Percentiles rank a stretch among this genome's conserved stretches.
phyloP scores from a whole-genome alignment of 2,888 invertebrate species.

The Apoda limacodes region DNA sequence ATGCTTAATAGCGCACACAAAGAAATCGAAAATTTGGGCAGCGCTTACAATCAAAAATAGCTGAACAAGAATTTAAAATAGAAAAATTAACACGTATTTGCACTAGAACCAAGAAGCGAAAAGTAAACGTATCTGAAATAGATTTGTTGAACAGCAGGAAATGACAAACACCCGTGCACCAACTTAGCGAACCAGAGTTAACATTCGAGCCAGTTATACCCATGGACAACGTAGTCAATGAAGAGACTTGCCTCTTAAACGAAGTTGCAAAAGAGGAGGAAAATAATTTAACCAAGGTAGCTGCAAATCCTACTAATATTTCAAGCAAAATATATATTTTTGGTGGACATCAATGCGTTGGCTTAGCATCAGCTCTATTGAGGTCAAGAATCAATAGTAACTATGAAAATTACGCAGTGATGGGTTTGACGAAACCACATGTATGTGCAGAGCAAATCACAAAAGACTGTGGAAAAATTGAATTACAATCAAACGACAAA shows the following conservation, averaged over 20 bases:
- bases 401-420: constrained; percentile 3
- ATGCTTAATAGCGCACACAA: constrained; percentile 4
- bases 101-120: neutral
- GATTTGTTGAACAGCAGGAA: too few relatives aligned
- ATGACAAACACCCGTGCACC: too few relatives aligned
- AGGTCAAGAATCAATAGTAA: neutral
- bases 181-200: too few relatives aligned
- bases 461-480: neutral
- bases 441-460: constrained; percentile 5
- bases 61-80: constrained; percentile 1
- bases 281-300: neutral
- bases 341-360: constrained; percentile 7
- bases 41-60: neutral
- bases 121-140: too few relatives aligned
- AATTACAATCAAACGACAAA: constrained; percentile 1
- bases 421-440: constrained; percentile 3
- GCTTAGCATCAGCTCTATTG: constrained; percentile 3
- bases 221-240: too few relatives aligned
- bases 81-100: neutral
- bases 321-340: constrained; percentile 3
- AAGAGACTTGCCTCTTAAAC: neutral
- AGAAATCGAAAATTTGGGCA: constrained; percentile 5
- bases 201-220: too few relatives aligned
- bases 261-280: neutral
- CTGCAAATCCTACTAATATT: neutral